Evolutionary conservation across 2,113 vertebrate genomes (phyloP).

Genomic region (Aegypius monachus): DNA sequence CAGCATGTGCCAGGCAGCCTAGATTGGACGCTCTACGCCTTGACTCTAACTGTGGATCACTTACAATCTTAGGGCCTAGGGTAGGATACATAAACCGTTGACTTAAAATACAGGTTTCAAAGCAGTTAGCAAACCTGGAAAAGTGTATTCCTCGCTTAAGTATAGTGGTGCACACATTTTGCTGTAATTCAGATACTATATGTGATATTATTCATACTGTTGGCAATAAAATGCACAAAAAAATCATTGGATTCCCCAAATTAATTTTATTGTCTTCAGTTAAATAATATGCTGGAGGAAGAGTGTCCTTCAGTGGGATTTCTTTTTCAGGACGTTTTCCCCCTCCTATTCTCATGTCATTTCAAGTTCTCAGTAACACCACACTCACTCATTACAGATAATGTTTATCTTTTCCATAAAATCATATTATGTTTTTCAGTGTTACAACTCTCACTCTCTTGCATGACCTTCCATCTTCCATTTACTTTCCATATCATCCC

Average conservation of each 20-base stretch:
- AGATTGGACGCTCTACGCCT: not conserved
- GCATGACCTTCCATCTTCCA: not conserved
- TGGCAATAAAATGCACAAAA: not conserved
- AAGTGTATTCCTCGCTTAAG: not conserved
- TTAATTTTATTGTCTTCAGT: not conserved
- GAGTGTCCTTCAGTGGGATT: not conserved
- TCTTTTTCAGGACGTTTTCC: not conserved
- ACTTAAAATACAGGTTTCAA: not conserved
- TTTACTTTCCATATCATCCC: not conserved
- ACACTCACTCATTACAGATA: not conserved
- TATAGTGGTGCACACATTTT: not conserved
- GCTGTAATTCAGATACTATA: not conserved
- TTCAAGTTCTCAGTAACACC: not conserved
- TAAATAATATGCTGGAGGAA: not conserved
- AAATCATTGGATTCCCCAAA: not conserved
- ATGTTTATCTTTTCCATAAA: not conserved
- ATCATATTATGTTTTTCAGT: not conserved
- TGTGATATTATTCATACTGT: not conserved
- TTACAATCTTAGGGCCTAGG: not conserved
- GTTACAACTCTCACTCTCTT: not conserved
- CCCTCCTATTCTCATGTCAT: not conserved
- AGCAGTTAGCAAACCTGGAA: not conserved
- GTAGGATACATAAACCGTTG: not conserved
- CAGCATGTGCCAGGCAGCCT: slow-evolving; percentile 43
- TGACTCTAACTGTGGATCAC: not conserved